Evolutionary conservation across 2,888 invertebrate genomes (phyloP), one percentile per base, ranked within the genome.

Genomic region (Alitta virens): DNA sequence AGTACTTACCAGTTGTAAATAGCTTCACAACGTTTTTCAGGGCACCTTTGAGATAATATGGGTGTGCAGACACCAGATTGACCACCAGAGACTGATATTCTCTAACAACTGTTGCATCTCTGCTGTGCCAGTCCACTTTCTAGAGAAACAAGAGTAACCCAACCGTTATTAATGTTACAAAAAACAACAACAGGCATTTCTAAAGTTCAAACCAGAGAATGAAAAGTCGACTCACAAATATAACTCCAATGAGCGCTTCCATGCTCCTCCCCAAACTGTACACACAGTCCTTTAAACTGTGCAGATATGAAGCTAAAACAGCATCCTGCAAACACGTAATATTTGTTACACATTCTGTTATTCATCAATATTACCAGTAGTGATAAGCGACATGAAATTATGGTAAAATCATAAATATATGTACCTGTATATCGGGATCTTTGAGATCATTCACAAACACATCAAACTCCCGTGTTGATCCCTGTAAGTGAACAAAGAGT

Each of bases 11-110:
- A 71, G 87, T 86, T 73, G 85, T 81, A 82, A 90, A 89, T 52
- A 85, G 82, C 38, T 78, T 73, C n/a, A 90, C 83, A 58, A 90
- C 79, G 74, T 85, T 86, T 54, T 85, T 83, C 50, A 90, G 83
- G 12, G 87, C 86, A 70, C 85, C 83, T 68, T 85, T 85, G 2
- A 87, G 84, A 77, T 89, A 88, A 75, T 86, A 85, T 68, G 86
- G 87, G 70, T 90, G 89, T 1, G 88, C 88, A 51, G 88, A 87
- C 60, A 90, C 83, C 55, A 90, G 82, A 79, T 89, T 88, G 40
- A 88, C 81, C 38, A 89, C 77, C 74, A 90, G 88, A 51, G 86
- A 85, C 74, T 87, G 86, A 76, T 87, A 90, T 38, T 85, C 85
- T 38, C 81, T 74, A 0, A 87, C 83, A n/a, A 86, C 64, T 16